These are phyloP conservation scores for Erebia aethiops DNA, from an alignment of 2,888 invertebrate genomes.

Conservation along the genomic window DNA sequence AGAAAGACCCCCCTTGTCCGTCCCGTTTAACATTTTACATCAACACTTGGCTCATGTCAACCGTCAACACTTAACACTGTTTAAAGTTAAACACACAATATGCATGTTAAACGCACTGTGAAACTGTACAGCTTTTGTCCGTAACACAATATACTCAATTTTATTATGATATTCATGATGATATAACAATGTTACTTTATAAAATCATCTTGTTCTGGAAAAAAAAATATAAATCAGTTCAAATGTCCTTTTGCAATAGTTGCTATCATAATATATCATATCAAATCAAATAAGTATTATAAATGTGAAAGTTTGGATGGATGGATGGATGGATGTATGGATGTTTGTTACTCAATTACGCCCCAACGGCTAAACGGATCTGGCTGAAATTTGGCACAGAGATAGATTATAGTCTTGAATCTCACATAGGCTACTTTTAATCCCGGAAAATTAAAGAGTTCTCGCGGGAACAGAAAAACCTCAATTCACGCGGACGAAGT, in stretches of 20 bases:
- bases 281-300: too few species aligned
- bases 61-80: slow-evolving; percentile 23
- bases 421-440: too few species aligned
- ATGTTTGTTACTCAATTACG: too few species aligned
- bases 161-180: slow-evolving; percentile 1
- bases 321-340: too few species aligned
- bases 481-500: too few species aligned
- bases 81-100: neutral
- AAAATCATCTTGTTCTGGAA: neutral
- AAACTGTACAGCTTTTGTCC: slow-evolving; percentile 4
- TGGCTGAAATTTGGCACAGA: too few species aligned
- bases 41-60: slow-evolving; percentile 32
- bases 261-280: too few species aligned
- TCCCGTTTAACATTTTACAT: slow-evolving; percentile 68
- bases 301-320: too few species aligned
- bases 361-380: too few species aligned
- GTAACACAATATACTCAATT: neutral
- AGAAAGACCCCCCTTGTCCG: slow-evolving; percentile 62
- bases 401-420: too few species aligned
- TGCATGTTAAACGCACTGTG: slow-evolving; percentile 2
- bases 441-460: too few species aligned
- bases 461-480: too few species aligned
- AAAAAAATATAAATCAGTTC: neutral
- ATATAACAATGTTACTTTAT: neutral
- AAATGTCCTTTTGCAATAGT: neutral